phyloP scores from a whole-genome alignment of 2,888 invertebrate species.

The Smittia aterrima region DNA sequence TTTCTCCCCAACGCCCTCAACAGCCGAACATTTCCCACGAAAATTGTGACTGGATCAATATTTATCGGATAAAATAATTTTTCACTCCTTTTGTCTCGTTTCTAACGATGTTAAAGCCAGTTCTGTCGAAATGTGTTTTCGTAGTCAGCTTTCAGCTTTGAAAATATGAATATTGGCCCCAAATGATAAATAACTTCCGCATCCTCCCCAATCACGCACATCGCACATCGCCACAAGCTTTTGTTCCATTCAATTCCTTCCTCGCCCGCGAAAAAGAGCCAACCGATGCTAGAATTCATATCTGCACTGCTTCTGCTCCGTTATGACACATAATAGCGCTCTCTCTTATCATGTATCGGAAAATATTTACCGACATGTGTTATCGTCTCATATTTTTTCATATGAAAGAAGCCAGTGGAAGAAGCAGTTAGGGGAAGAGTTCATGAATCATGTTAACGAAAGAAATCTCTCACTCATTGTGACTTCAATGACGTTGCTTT shows the following conservation, averaged over 20 bases:
- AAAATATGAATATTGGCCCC: constrained; percentile 8
- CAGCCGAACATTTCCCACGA: constrained; percentile 8
- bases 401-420: no score
- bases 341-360: constrained; percentile 21
- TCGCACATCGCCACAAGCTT: not conserved
- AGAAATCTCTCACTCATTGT: not conserved
- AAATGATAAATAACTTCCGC: constrained; percentile 31
- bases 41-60: constrained; percentile 14
- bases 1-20: not conserved
- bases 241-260: constrained; percentile 8
- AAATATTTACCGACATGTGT: constrained; percentile 28
- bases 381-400: constrained; percentile 5
- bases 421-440: not conserved
- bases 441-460: not conserved
- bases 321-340: constrained; percentile 11
- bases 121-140: not conserved
- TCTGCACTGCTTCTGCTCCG: not conserved
- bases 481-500: not conserved
- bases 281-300: not conserved
- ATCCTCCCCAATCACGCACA: not conserved
- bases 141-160: not conserved
- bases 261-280: not conserved
- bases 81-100: constrained; percentile 2
- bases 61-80: not conserved
- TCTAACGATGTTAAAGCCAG: not conserved